phyloP scores from a whole-genome alignment of 2,888 invertebrate species.

The Leptarthrus brevirostris region DNA sequence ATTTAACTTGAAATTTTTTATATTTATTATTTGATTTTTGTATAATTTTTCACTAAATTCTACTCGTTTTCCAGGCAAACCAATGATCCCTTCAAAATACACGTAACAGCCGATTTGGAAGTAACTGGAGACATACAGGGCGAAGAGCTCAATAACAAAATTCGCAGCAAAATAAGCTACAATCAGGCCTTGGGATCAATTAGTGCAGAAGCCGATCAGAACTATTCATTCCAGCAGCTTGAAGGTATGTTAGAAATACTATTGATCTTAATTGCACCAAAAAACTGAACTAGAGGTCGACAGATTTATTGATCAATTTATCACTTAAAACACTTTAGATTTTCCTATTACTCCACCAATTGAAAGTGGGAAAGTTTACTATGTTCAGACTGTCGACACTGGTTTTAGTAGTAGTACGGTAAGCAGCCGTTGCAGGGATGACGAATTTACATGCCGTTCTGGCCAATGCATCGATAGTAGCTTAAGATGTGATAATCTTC shows the following conservation, averaged over 20 bases:
- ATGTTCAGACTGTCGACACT: too few relatives aligned
- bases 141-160: not conserved
- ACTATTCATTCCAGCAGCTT: conserved; percentile 58
- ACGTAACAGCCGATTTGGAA: conserved; percentile 59
- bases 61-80: conserved; percentile 60
- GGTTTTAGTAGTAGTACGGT: too few relatives aligned
- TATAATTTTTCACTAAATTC: too few relatives aligned
- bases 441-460: conserved; percentile 49
- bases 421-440: not conserved
- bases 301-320: not conserved
- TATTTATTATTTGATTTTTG: too few relatives aligned
- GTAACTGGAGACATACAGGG: conserved; percentile 58
- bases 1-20: too few relatives aligned
- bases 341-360: not conserved
- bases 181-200: conserved; percentile 57
- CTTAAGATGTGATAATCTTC: conserved; percentile 50
- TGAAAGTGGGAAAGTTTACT: not conserved
- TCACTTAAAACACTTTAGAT: not conserved
- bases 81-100: conserved; percentile 59
- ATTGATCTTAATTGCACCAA: too few relatives aligned
- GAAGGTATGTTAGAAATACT: conserved; percentile 59
- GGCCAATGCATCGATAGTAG: conserved; percentile 42
- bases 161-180: conserved; percentile 53
- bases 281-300: too few relatives aligned
- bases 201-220: conserved; percentile 58